phyloP scores from a whole-genome alignment of 2,113 vertebrate genomes.

The Colistium nudipinnis region DNA sequence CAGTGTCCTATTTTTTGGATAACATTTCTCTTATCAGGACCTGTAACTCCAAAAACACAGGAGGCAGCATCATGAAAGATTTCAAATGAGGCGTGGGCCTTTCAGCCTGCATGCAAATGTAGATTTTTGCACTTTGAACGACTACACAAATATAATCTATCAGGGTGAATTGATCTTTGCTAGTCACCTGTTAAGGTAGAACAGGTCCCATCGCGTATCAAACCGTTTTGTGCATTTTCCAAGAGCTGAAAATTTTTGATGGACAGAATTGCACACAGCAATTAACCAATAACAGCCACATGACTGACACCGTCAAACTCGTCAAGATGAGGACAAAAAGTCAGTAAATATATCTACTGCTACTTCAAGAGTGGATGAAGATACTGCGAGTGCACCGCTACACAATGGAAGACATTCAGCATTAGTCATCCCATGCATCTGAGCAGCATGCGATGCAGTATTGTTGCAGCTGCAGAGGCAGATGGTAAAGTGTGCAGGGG shows the following conservation, averaged over 20 bases:
- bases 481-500: conserved; percentile 53
- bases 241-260: neutral
- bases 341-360: neutral
- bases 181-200: too few species aligned
- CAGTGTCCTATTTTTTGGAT: too few species aligned
- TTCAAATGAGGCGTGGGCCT: neutral
- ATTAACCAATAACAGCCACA: neutral
- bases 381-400: neutral
- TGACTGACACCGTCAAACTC: neutral
- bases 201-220: too few species aligned
- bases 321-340: neutral
- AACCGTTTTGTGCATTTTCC: neutral
- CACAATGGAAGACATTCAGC: conserved; percentile 12
- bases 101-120: neutral
- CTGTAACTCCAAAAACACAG: neutral
- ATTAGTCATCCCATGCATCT: conserved; percentile 38
- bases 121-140: too few species aligned
- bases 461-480: conserved; percentile 63
- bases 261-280: neutral
- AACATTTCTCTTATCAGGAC: too few species aligned
- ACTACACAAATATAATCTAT: too few species aligned
- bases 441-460: conserved; percentile 44
- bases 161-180: too few species aligned
- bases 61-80: neutral
- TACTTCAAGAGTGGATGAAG: conserved; percentile 8